A percentile compares a stretch with the other conserved stretches of the same genome.
Conservation (phyloP, 1,140 invertebrate genomes). For the Potamilus streckersoni region DNA sequence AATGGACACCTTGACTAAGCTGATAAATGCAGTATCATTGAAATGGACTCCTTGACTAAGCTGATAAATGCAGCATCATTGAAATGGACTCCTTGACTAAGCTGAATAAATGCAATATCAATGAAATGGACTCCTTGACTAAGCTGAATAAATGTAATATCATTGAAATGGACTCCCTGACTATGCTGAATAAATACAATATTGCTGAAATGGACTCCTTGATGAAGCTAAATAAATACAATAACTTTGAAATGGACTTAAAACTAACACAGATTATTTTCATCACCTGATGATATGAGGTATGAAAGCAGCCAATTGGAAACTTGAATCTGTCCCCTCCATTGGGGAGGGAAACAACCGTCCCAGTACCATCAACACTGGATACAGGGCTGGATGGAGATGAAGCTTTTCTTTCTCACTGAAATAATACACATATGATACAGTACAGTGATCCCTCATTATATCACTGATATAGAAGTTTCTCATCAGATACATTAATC, state of each 20-base stretch:
- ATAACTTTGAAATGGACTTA: not conserved
- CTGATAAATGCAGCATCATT: too few relatives aligned
- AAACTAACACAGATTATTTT: too few relatives aligned
- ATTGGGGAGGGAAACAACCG: conserved; percentile 81
- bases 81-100: too few relatives aligned
- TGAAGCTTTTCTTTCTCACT: conserved; percentile 65
- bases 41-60: too few relatives aligned
- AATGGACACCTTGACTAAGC: too few relatives aligned
- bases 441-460: too few relatives aligned
- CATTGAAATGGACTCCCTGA: not conserved
- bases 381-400: conserved; percentile 75
- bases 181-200: not conserved
- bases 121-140: not conserved
- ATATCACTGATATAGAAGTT: too few relatives aligned
- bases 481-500: too few relatives aligned
- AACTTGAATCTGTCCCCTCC: conserved; percentile 76
- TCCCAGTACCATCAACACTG: conserved; percentile 82
- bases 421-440: not conserved
- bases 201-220: not conserved
- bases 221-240: not conserved
- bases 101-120: too few relatives aligned
- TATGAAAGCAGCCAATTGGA: conserved; percentile 70
- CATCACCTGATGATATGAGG: conserved; percentile 60
- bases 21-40: too few relatives aligned
- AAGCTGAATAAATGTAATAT: too few relatives aligned